Evolutionary conservation across 1,140 invertebrate genomes (phyloP).

Genomic region (Bombus breviceps): DNA sequence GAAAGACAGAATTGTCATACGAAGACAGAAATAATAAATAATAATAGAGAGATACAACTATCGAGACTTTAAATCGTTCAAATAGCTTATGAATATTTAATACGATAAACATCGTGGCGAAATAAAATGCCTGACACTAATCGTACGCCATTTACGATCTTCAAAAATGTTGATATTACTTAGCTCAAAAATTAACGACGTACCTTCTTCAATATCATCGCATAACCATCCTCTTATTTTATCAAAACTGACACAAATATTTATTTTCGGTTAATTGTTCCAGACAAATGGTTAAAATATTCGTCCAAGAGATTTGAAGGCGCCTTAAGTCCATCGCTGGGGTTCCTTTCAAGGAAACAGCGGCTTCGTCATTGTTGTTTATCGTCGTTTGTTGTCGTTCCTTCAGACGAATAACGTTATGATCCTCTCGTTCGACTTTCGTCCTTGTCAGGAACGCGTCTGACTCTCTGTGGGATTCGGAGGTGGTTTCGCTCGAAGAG

Average conservation of each 20-base stretch:
- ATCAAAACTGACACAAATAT: too few species aligned
- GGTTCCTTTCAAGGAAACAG: not conserved
- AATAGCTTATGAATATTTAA: not conserved
- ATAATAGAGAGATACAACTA: not conserved
- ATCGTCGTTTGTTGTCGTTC: slow-evolving; percentile 48
- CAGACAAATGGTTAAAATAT: not conserved
- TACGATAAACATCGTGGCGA: not conserved
- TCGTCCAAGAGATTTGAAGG: not conserved
- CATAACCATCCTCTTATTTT: not conserved
- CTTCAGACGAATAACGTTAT: slow-evolving; percentile 64
- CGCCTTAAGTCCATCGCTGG: not conserved
- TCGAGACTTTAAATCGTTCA: not conserved
- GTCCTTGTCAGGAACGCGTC: slow-evolving; percentile 51
- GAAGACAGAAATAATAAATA: too few species aligned
- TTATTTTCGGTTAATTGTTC: too few species aligned
- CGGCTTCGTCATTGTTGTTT: slow-evolving; percentile 42
- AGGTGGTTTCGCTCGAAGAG: not conserved
- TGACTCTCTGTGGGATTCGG: slow-evolving; percentile 5
- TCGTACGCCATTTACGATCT: not conserved
- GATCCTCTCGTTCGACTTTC: slow-evolving; percentile 49
- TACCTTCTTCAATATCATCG: not conserved
- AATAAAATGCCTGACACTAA: not conserved
- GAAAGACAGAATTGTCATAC: too few species aligned
- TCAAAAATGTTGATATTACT: not conserved
- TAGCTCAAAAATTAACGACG: not conserved